These are phyloP conservation scores for Lemur catta DNA, from an alignment of 2,797 vertebrate genomes.

Conservation along the genomic window DNA sequence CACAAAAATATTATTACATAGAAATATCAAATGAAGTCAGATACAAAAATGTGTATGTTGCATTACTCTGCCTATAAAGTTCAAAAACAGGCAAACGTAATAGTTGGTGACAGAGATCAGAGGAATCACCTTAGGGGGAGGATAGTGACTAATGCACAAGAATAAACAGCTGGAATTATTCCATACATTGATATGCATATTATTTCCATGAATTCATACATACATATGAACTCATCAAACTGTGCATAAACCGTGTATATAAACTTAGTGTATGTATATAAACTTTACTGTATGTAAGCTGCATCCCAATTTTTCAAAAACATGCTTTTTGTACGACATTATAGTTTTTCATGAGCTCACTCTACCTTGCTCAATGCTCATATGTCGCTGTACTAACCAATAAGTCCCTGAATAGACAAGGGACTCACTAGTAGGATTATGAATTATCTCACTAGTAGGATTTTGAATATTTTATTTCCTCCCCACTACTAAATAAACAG, in stretches of 20 bases:
- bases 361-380: neutral
- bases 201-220: neutral
- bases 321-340: neutral
- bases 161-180: neutral
- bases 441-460: neutral
- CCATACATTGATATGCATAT: rapidly evolving
- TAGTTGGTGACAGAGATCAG: neutral
- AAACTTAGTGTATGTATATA: neutral
- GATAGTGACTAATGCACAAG: neutral
- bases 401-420: neutral
- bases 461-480: neutral
- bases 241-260: too few species aligned
- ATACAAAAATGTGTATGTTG: neutral
- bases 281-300: neutral
- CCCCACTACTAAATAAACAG: neutral
- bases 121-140: neutral
- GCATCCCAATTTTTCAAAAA: neutral
- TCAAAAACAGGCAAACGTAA: neutral
- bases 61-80: neutral
- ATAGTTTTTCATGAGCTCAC: too few species aligned
- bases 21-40: neutral
- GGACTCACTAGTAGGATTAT: neutral
- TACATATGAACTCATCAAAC: neutral
- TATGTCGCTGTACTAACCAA: neutral
- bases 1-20: neutral